These are phyloP conservation scores for Theonella swinhoei DNA, from an alignment of 37 sponge, comb jelly and placozoan genomes.

Conservation along the genomic window DNA sequence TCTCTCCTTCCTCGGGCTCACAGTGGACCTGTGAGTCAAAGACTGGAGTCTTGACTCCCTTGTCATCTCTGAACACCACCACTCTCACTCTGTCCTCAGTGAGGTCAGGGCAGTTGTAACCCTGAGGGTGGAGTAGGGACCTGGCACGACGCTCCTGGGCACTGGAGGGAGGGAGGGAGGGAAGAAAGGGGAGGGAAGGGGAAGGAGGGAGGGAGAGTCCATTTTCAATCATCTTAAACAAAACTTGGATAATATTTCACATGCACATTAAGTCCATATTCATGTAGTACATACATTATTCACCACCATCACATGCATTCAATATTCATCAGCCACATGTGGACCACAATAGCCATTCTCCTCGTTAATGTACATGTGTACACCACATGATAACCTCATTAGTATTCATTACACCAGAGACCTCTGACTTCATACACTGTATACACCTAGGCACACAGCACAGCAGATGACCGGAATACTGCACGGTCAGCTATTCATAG, in stretches of 20 bases:
- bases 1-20: constrained; percentile 25
- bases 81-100: constrained; percentile 24
- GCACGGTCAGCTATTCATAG: no score
- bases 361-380: no score
- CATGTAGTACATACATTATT: neutral
- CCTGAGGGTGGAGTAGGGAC: constrained; percentile 19
- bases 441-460: no score
- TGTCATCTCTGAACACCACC: constrained; percentile 58
- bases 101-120: neutral
- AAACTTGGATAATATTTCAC: neutral
- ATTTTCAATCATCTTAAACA: neutral
- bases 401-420: no score
- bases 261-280: neutral
- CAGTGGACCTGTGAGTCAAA: constrained; percentile 59
- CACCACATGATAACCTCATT: no score
- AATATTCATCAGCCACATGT: no score
- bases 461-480: no score
- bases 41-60: constrained; percentile 46
- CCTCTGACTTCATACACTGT: no score
- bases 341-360: no score
- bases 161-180: constrained; percentile 19
- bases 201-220: neutral
- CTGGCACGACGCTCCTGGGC: constrained; percentile 41
- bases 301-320: no score
- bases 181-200: neutral